Base-by-base conservation (phyloP, 2,888 invertebrate genomes). In the Fragum fragum region DNA sequence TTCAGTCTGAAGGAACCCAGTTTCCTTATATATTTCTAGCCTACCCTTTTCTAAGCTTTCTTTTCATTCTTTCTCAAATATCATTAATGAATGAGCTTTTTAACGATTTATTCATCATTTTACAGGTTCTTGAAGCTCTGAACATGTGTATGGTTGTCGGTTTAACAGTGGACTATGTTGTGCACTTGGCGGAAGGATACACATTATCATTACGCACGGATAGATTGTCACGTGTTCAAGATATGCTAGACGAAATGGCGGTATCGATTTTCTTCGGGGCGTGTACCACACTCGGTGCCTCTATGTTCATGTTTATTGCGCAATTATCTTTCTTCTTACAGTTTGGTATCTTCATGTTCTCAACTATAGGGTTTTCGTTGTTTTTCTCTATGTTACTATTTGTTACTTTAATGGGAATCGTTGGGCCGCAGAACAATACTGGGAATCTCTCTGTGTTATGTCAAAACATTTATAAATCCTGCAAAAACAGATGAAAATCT, bases 331-430 rank as follows among this genome's bases (percentile, higher is more conserved):
- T 92, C 87, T 90, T 92, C 75, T 59, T 88, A 26, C 92, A 92
- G 83, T 92, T 92, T 76, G 92, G 92, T 0, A 79, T 91, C n/a
- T 92, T 92, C 79, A 85, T 92, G 75, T 92, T 92, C 79, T 89
- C 87, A 26, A 92, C 92, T 3, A 90, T 92, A 21, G 89, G 88
- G 21, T 91, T 93, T 79, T 92, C 92, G 16, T 74, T 91, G 5
- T 52, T 90, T 28, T 91, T 90, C 75, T 87, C 92, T 0, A 83
- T 92, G 59, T 85, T 87, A 6, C 68, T 91, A 29, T 93, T 92
- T 82, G 79, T 87, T 16, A 82, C 90, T 1, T 32, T 92, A 9
- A 75, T 92, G 69, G 89, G 88, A 18, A 14, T 91, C 0, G 68
- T 90, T 29, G 92, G 92, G 7, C 92, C 92, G 0, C 81, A 91